Evolutionary conservation across 92 coral and sea anemone species (phyloP).

Genomic region (Bergia puertoricense): DNA sequence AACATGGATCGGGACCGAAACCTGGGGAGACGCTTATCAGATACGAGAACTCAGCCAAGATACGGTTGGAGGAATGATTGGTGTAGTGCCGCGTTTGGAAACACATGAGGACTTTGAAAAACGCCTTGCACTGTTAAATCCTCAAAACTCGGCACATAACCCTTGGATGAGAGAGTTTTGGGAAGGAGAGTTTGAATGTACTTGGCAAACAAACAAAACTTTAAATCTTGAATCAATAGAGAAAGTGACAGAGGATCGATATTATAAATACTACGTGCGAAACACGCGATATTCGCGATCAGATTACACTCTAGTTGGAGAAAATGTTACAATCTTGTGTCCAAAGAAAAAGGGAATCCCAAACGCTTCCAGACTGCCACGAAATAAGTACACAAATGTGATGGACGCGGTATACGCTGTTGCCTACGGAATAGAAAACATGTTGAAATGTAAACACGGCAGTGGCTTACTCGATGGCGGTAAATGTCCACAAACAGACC

Average conservation of each 20-base stretch:
- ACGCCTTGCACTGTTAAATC: conserved; percentile 61
- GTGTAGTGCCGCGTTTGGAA: conserved; percentile 79
- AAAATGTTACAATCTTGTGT: conserved; percentile 66
- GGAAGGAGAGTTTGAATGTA: conserved; percentile 59
- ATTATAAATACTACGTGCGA: background rate
- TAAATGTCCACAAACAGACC: conserved; percentile 55
- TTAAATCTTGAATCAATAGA: conserved; percentile 1
- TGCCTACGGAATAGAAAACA: conserved; percentile 63
- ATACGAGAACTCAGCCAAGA: conserved; percentile 58
- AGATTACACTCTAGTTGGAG: background rate
- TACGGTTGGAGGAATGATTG: conserved; percentile 89
- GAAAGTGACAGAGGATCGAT: conserved; percentile 7
- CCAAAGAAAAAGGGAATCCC: conserved; percentile 66
- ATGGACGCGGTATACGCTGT: conserved; percentile 96
- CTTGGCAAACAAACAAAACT: background rate
- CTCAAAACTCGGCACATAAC: conserved; percentile 68
- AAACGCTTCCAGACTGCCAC: conserved; percentile 68
- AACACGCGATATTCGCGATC: conserved; percentile 2
- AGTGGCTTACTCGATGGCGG: conserved; percentile 43
- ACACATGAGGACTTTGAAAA: conserved; percentile 65
- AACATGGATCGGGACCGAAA: conserved; percentile 98
- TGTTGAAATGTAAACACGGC: conserved; percentile 58
- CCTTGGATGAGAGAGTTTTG: conserved; percentile 94
- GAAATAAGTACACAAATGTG: conserved; percentile 94
- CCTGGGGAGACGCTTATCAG: conserved; percentile 94